Evolutionary conservation across 2,888 invertebrate genomes (phyloP), one percentile per base, ranked within the genome.

Genomic region (Hyposoter dolosus): DNA sequence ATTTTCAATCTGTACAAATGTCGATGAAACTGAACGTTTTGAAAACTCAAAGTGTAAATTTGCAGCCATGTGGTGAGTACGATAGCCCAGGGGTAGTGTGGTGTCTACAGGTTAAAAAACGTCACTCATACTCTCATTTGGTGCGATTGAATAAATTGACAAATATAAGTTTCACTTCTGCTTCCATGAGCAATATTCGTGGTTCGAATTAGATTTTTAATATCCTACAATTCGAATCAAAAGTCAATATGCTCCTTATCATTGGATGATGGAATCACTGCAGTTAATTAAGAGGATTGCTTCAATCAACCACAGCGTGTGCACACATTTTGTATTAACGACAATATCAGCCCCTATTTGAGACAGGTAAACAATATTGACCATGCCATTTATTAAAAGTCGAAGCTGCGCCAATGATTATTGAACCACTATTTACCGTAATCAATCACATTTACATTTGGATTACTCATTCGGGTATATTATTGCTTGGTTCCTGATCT

Each of bases 301-400:
- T 28, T 76, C 47, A 35, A 63, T 65, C 32, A 19, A 65, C 47
- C 65, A 19, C 76, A 45, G 47, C 32, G 50, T 65, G 19, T 53
- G 23, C n/a, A 35, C 12, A 15, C 47, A 23, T 60, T 60, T 28
- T 28, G 60, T 60, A 28, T 28, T 12, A n/a, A 0, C 7, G 17
- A 77, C 66, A n/a, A n/a, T 77, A 4, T 1, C 12, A 23, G 40
- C 66, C 77, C 23, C 40, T 77, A 68, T 77, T 28, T 40, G 40
- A 40, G n/a, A 17, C 32, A 17, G 23, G 40, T 40, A 50, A 66
- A 40, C 40, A 66, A 19, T 23, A 40, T 56, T 65, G 77, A 17
- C 47, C 47, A 32, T 32, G 28, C 15, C 72, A 53, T 72, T 10
- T 15, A 32, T 50, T 50, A 7, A 53, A 40, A 72, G 19, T 53